phyloP scores from a whole-genome alignment of 1,140 invertebrate genomes.

The Drosophila littoralis region DNA sequence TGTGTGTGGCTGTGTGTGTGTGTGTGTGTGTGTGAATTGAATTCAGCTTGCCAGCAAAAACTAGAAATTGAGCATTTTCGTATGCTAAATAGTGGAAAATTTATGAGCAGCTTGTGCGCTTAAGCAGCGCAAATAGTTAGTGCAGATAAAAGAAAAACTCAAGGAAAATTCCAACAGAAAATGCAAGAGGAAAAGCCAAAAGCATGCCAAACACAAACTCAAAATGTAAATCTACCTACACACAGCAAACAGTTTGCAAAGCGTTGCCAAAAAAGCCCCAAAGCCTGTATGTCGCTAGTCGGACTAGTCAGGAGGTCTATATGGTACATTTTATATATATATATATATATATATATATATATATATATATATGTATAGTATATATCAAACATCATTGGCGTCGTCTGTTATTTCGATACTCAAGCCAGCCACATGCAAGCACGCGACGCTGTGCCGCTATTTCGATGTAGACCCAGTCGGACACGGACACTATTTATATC shows the following conservation, averaged over 20 bases:
- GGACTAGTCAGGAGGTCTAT: constrained; percentile 7
- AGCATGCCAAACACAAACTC: constrained; percentile 41
- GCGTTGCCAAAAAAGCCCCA: constrained; percentile 30
- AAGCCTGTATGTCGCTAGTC: constrained; percentile 7
- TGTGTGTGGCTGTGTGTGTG: not conserved
- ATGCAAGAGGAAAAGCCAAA: constrained; percentile 3
- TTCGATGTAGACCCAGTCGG: constrained; percentile 26
- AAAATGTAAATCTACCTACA: constrained; percentile 48
- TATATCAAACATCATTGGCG: constrained; percentile 4
- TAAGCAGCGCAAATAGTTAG: constrained; percentile 32
- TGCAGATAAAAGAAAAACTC: constrained; percentile 28
- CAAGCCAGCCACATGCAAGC: constrained; percentile 78
- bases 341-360: not conserved
- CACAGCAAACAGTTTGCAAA: constrained; percentile 41
- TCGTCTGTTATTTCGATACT: constrained; percentile 10
- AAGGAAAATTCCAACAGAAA: constrained; percentile 1
- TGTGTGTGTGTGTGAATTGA: constrained; percentile 32
- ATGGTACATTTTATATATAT: not conserved
- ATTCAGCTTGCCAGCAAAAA: constrained; percentile 47
- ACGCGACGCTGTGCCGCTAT: constrained; percentile 39
- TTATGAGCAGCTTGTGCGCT: constrained; percentile 56
- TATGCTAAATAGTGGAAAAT: constrained; percentile 70
- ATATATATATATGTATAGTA: not conserved
- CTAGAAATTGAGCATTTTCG: constrained; percentile 46
- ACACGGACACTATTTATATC: constrained; percentile 43